Percentiles rank a stretch among this genome's conserved stretches.
phyloP scores from a whole-genome alignment of 2,797 vertebrate species.

The Paedocypris micromegethes region DNA sequence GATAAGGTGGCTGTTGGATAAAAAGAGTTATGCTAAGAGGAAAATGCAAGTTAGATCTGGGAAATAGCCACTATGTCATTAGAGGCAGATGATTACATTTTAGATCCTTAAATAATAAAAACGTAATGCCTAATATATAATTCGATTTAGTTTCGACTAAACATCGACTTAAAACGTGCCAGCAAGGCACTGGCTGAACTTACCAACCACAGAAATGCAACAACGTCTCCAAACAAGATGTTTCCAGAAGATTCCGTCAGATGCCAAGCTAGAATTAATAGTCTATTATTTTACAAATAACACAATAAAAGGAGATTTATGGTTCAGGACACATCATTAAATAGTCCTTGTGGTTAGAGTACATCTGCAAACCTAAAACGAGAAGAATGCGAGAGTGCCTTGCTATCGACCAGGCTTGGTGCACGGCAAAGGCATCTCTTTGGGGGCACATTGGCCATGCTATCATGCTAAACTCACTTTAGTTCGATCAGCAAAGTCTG shows the following conservation, averaged over 20 bases:
- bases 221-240: conserved; percentile 38
- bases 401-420: conserved; percentile 6
- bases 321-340: conserved; percentile 43
- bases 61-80: conserved; percentile 29
- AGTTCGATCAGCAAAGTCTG: conserved; percentile 17
- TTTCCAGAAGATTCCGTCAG: conserved; percentile 37
- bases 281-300: conserved; percentile 7
- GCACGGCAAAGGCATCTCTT: conserved; percentile 2
- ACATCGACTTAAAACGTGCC: conserved; percentile 47
- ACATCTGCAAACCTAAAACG: conserved; percentile 12
- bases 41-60: conserved; percentile 18
- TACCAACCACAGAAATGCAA: conserved; percentile 48
- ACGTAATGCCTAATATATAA: conserved; percentile 39
- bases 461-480: conserved; percentile 33
- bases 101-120: conserved; percentile 19
- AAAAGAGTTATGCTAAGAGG: conserved; percentile 34
- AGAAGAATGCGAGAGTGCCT: neutral
- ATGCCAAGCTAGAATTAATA: conserved; percentile 29
- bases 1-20: conserved; percentile 23
- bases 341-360: conserved; percentile 8
- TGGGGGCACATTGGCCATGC: neutral
- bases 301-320: conserved; percentile 21
- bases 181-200: conserved; percentile 38
- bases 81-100: conserved; percentile 50
- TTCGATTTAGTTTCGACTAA: conserved; percentile 50